Evolutionary conservation across 2,888 invertebrate genomes (phyloP), one percentile per base, ranked within the genome.

Genomic region (Heliconius ismenius): DNA sequence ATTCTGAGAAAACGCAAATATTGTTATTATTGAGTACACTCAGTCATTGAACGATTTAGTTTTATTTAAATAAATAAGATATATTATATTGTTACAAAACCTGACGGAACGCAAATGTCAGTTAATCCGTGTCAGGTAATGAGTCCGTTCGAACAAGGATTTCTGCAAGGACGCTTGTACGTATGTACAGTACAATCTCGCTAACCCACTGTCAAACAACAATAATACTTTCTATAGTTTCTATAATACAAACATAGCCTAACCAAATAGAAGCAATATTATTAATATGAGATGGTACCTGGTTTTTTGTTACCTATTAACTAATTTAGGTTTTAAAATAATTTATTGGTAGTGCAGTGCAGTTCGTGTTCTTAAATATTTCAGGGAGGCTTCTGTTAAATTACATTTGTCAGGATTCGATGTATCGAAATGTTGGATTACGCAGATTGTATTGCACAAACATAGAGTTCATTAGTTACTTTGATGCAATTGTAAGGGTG

Each of bases 401-500:
- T 49, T 7, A 49, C 7, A 49, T 49, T 49, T 21, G 49, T 49
- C 49, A 49, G 7, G 21, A 7, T 49, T 49, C 21, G 49, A 49
- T 21, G 7, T 21, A 49, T n/a, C n/a, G 58, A 58, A 3, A n/a
- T 10, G 58, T 10, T n/a, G n/a, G 10, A n/a, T n/a, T 21, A 58
- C 21, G 10, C n/a, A 58, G n/a, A n/a, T 58, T 58, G 58, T 58
- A 11, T n/a, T n/a, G 58, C 9, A n/a, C n/a, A 3, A 10, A n/a
- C 58, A n/a, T n/a, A 58, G 32, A 32, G 32, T 32, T 32, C 58
- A n/a, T n/a, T 86, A 85, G 83, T 83, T 83, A 76, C 83, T 83
- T 84, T 78, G 78, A 80, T 70, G 86, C 88, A 87, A 87, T 86
- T 83, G 79, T 88, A 85, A 84, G 81, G 83, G 78, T 80, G 81